Evolutionary conservation across 1,140 invertebrate genomes (phyloP).

Genomic region (Aphelinus atriplicis): DNA sequence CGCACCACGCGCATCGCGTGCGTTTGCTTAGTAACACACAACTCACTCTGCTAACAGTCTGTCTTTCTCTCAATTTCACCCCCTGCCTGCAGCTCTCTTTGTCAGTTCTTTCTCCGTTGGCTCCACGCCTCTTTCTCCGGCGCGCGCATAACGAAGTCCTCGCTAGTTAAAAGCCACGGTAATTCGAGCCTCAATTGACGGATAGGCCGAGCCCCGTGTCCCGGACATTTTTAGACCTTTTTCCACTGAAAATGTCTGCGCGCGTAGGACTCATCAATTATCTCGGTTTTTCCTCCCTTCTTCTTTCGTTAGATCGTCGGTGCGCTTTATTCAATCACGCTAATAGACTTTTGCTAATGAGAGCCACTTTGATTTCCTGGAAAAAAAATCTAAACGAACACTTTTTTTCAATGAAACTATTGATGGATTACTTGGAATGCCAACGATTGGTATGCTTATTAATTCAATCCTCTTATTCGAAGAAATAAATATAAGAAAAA

Average conservation of each 20-base stretch:
- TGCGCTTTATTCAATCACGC: slow-evolving; percentile 4
- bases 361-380: no score
- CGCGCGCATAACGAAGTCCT: slow-evolving; percentile 11
- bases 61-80: slow-evolving; percentile 22
- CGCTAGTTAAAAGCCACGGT: slow-evolving; percentile 33
- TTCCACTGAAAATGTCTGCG: slow-evolving; percentile 20
- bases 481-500: no score
- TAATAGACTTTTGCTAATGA: slow-evolving; percentile 2
- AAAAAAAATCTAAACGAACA: no score
- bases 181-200: slow-evolving; percentile 31
- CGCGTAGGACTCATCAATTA: slow-evolving; percentile 18
- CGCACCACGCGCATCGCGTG: neutral
- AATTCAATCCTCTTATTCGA: no score
- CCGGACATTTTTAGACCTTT: neutral
- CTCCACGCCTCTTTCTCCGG: neutral
- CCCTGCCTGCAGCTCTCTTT: slow-evolving; percentile 1
- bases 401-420: no score
- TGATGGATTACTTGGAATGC: no score
- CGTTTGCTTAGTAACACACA: slow-evolving; percentile 29
- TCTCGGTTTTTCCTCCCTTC: neutral
- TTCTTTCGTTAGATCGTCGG: slow-evolving; percentile 1
- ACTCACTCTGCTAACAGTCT: slow-evolving; percentile 33
- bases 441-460: no score
- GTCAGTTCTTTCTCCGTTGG: slow-evolving; percentile 3
- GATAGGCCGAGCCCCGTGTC: slow-evolving; percentile 4